Evolutionary conservation across 2,888 invertebrate genomes (phyloP), one percentile per base, ranked within the genome.

Genomic region (Rotaria sp.): DNA sequence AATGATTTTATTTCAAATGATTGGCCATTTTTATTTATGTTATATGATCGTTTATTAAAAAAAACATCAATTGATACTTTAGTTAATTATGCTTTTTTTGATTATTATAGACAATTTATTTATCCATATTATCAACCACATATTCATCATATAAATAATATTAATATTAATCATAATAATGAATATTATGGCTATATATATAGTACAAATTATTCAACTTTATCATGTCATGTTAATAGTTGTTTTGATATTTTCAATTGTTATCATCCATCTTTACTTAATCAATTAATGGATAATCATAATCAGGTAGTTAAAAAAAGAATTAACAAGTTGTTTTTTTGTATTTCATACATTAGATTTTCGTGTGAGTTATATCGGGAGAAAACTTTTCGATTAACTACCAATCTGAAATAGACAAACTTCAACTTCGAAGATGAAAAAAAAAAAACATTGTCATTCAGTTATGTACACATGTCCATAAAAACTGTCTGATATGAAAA

Each of bases 41-140:
- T 67, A 67, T 21, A 67, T 21, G 67, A 67, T 21, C 67, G 35
- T 35, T 67, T 67, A 67, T 67, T 67, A 67, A 67, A 67, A 7
- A 67, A 21, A 15, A 35, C 35, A 21, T 18, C 67, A 4, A 7
- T 67, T 5, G 35, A 67, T 35, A 67, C 67, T 18, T 26, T 67
- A 67, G 21, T 35, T 35, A 67, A 67, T 35, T 67, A 38, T 67
- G 67, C 67, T 11, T 67, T 35, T 67, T 67, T 67, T 26, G 67
- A 67, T 67, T 21, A 67, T 21, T 67, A 67, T 21, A 67, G 67
- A 67, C 30, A 67, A 67, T 35, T 21, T 7, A 35, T 35, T 7
- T 67, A 67, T 67, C 67, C 67, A 35, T 67, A 67, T 67, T 67
- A 67, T 21, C 67, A 67, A 67, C 35, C 67, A 21, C 35, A 67